Percentiles rank a stretch among this genome's conserved stretches.
These are phyloP conservation scores for Machimus atricapillus DNA, from an alignment of 2,888 invertebrate genomes.

Conservation along the genomic window DNA sequence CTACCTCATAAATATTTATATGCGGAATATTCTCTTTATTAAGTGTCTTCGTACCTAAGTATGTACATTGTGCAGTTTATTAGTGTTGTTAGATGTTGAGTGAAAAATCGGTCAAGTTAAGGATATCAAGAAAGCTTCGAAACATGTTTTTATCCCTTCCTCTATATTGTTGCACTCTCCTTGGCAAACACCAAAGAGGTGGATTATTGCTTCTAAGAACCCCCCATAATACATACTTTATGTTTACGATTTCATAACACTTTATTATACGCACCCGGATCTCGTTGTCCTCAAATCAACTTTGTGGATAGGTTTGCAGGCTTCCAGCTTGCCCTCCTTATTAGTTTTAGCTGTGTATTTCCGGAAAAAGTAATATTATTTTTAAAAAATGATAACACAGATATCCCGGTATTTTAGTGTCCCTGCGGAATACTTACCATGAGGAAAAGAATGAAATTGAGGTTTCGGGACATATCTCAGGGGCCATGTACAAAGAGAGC, in stretches of 20 bases:
- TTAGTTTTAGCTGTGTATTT: constrained; percentile 77
- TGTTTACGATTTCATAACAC: constrained; percentile 16
- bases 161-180: neutral
- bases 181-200: neutral
- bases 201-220: neutral
- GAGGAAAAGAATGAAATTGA: constrained; percentile 84
- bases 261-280: constrained; percentile 71
- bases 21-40: no score
- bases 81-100: neutral
- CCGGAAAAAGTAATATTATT: neutral
- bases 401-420: neutral
- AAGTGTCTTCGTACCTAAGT: no score
- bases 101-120: neutral
- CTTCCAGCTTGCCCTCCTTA: constrained; percentile 91
- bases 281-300: constrained; percentile 93
- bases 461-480: constrained; percentile 79
- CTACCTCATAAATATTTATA: no score
- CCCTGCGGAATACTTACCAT: constrained; percentile 68
- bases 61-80: neutral
- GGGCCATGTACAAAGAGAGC: constrained; percentile 94
- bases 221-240: constrained; percentile 13
- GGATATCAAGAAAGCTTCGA: neutral
- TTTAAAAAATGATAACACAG: neutral
- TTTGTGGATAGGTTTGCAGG: constrained; percentile 93
- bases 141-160: neutral